Percentiles rank a stretch among this genome's conserved stretches.
These are phyloP conservation scores for Pagrus major DNA, from an alignment of 2,113 vertebrate genomes.

Conservation along the genomic window DNA sequence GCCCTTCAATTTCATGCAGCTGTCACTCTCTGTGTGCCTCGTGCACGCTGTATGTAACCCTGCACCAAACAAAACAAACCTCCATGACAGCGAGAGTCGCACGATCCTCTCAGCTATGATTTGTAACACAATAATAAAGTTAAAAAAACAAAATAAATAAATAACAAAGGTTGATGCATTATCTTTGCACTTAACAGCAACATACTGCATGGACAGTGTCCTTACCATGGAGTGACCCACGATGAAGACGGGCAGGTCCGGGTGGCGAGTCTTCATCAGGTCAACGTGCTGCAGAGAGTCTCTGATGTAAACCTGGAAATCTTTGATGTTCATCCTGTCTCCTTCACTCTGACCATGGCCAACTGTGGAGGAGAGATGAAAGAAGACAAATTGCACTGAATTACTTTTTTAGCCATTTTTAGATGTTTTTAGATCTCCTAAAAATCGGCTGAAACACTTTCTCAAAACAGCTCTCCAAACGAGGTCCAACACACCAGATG, in stretches of 20 bases:
- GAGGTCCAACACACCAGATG: background rate
- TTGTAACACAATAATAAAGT: background rate
- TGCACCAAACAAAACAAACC: constrained; percentile 16
- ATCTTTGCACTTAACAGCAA: background rate
- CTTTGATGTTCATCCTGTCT: constrained; percentile 92
- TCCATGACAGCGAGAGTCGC: background rate
- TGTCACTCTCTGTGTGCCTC: background rate
- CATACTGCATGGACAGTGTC: background rate
- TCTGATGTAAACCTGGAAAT: constrained; percentile 94
- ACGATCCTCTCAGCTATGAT: background rate
- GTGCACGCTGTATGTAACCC: constrained; percentile 7
- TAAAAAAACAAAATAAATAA: constrained; percentile 18
- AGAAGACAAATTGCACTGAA: constrained; percentile 59
- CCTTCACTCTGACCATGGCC: constrained; percentile 98
- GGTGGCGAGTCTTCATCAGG: constrained; percentile 87
- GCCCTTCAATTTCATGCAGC: constrained; percentile 20
- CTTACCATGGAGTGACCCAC: constrained; percentile 98
- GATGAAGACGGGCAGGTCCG: constrained; percentile 90
- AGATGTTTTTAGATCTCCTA: background rate
- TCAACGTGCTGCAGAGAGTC: constrained; percentile 94
- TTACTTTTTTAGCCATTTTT: too few relatives aligned
- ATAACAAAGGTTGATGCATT: background rate
- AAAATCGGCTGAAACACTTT: background rate
- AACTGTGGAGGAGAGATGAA: constrained; percentile 81
- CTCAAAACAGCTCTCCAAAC: background rate